Evolutionary conservation across 2,888 invertebrate genomes (phyloP).

Genomic region (Adelphocoris suturalis): DNA sequence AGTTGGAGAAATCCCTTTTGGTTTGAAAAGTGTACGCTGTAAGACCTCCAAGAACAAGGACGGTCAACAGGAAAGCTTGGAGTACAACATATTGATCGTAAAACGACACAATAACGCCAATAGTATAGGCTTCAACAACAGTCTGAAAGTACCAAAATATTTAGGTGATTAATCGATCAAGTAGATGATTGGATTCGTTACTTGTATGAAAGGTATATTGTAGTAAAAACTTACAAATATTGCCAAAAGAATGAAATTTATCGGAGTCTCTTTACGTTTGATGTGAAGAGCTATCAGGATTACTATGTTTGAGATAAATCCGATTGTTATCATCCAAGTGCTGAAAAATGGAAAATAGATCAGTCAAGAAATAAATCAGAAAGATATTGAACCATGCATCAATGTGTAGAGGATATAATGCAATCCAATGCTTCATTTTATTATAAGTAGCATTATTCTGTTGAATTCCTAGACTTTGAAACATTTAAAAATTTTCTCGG

Average conservation of each 20-base stretch:
- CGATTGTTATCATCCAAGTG: conserved; percentile 84
- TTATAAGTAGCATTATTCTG: too few species aligned
- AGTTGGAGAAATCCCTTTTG: conserved; percentile 89
- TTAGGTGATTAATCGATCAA: too few species aligned
- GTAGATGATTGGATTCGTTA: not conserved
- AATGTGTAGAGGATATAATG: too few species aligned
- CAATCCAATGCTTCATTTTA: too few species aligned
- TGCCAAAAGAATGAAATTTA: conserved; percentile 88
- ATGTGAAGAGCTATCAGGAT: conserved; percentile 85
- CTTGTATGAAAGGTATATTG: not conserved
- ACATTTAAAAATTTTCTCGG: too few species aligned
- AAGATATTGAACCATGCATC: too few species aligned
- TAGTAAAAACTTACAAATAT: conserved; percentile 84
- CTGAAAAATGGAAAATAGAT: conserved; percentile 79
- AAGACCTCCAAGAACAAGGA: conserved; percentile 86
- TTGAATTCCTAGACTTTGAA: too few species aligned
- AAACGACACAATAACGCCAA: conserved; percentile 89
- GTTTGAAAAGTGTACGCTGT: conserved; percentile 92
- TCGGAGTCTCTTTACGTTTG: conserved; percentile 88
- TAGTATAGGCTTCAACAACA: conserved; percentile 86
- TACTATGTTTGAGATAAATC: conserved; percentile 84
- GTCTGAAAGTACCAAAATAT: conserved; percentile 81
- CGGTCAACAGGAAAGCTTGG: conserved; percentile 88
- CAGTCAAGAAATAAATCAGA: too few species aligned
- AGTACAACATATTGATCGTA: conserved; percentile 88